A percentile compares a stretch with the other conserved stretches of the same genome.
These are phyloP conservation scores for Sciurus carolinensis DNA, from an alignment of 2,797 vertebrate genomes.

Conservation along the genomic window DNA sequence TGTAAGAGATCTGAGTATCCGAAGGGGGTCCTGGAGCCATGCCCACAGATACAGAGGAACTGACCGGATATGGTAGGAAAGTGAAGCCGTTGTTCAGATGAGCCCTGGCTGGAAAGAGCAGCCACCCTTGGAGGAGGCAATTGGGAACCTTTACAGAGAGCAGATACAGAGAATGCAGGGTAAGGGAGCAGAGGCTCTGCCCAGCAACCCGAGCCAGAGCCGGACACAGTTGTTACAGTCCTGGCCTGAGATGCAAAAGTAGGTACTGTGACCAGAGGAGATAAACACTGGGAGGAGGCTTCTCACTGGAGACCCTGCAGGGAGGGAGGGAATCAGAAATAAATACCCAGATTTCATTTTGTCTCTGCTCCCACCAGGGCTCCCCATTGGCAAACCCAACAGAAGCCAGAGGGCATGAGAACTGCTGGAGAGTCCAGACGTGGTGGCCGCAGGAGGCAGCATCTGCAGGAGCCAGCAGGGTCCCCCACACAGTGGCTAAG, in stretches of 20 bases:
- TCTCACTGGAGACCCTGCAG: background rate
- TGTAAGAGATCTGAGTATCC: background rate
- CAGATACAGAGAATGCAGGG: accelerated
- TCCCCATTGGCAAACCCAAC: background rate
- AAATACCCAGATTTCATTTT: background rate
- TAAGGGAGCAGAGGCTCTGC: background rate
- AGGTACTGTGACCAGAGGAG: background rate
- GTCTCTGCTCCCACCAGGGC: background rate
- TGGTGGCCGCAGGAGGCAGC: background rate
- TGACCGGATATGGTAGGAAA: too few species aligned
- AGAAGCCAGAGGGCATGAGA: background rate
- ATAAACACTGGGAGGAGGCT: background rate
- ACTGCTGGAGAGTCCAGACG: background rate
- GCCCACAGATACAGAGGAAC: background rate
- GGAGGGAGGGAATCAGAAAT: background rate
- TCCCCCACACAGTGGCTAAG: background rate
- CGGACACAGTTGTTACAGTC: background rate
- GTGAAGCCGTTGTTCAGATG: too few species aligned
- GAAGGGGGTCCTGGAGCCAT: background rate
- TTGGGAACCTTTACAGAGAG: background rate
- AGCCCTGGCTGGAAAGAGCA: background rate
- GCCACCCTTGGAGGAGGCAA: background rate
- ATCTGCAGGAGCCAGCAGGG: accelerated
- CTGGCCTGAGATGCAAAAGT: background rate
- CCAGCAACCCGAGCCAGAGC: background rate